phyloP scores from a whole-genome alignment of 1,140 invertebrate genomes.

The Lepidurus arcticus region DNA sequence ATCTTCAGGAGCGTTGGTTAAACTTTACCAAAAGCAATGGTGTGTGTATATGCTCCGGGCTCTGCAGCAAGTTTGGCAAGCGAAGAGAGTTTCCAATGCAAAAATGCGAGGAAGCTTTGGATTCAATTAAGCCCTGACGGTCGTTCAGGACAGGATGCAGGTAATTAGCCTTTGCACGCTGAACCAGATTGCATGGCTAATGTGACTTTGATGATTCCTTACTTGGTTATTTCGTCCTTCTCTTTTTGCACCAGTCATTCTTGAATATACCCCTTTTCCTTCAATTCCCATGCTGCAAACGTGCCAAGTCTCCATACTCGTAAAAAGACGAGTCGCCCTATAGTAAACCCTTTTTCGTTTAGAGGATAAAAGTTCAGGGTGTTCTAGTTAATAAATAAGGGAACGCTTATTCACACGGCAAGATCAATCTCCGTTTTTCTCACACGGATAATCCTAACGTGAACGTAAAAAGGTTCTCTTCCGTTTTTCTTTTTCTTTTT shows the following conservation, averaged over 20 bases:
- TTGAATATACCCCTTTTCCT: not conserved
- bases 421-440: slow-evolving; percentile 1
- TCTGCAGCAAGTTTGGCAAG: not conserved
- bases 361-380: not conserved
- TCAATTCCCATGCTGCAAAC: too few relatives aligned
- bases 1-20: too few relatives aligned
- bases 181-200: slow-evolving; percentile 19
- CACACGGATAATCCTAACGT: not conserved
- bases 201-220: slow-evolving; percentile 18
- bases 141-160: slow-evolving; percentile 7
- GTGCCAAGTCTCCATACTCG: too few relatives aligned
- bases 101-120: not conserved
- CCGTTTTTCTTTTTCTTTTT: not conserved
- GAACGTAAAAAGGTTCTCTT: not conserved
- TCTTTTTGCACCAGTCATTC: not conserved
- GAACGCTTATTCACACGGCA: not conserved
- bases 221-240: not conserved
- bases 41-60: not conserved
- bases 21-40: too few relatives aligned
- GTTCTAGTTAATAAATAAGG: not conserved
- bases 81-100: not conserved
- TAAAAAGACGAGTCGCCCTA: not conserved
- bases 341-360: not conserved
- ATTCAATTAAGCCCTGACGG: slow-evolving; percentile 18
- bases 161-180: slow-evolving; percentile 11